Percentiles rank a stretch among this genome's conserved stretches.
phyloP scores from a whole-genome alignment of 2,888 invertebrate species.

The Sthenelais limicola region DNA sequence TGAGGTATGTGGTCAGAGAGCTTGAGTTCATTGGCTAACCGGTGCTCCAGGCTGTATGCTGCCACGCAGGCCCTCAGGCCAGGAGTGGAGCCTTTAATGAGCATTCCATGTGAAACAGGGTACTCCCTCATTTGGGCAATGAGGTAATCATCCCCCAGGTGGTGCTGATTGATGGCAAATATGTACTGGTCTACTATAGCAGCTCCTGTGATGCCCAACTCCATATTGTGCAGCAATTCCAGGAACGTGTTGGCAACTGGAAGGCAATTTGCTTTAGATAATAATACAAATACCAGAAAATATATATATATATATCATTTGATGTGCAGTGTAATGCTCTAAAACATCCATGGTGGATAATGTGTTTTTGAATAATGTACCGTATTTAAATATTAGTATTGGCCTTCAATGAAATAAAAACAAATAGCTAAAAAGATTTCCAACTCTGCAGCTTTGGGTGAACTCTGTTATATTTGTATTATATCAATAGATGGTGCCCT shows the following conservation, averaged over 20 bases:
- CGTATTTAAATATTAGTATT: too few species aligned
- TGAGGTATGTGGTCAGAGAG: background rate
- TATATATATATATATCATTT: too few species aligned
- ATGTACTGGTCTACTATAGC: constrained; percentile 20
- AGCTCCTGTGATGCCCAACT: background rate
- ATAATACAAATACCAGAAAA: too few species aligned
- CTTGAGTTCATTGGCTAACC: background rate
- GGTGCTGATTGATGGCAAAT: constrained; percentile 13
- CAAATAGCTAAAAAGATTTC: too few species aligned
- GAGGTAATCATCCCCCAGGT: background rate
- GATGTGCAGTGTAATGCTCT: too few species aligned
- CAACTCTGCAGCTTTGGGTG: too few species aligned
- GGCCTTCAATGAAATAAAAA: too few species aligned
- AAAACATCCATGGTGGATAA: too few species aligned
- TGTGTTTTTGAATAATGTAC: too few species aligned
- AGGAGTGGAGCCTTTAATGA: background rate
- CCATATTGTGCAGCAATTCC: constrained; percentile 16
- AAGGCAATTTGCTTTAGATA: too few species aligned
- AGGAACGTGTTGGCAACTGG: background rate
- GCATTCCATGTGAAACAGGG: constrained; percentile 4
- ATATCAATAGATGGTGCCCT: too few species aligned
- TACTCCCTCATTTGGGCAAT: background rate
- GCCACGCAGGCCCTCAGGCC: background rate
- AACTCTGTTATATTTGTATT: too few species aligned
- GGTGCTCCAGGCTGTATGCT: background rate